Percentiles rank a stretch among this genome's conserved stretches.
Conservation (phyloP, 2,888 invertebrate genomes). For the Cataglyphis altisquamis region DNA sequence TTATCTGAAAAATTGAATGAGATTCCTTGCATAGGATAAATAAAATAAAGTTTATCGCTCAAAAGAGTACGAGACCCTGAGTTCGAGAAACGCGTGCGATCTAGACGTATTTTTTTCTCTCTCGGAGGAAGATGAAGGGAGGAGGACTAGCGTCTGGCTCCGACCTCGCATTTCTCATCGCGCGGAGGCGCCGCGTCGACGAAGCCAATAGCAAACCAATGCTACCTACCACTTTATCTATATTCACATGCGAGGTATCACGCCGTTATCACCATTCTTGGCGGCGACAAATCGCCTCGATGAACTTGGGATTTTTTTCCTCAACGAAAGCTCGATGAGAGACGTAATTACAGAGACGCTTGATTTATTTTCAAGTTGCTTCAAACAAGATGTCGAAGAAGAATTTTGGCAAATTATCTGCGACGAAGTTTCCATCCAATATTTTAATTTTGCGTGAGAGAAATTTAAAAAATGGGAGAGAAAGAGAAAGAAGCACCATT, state of each 20-base stretch:
- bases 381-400: not conserved
- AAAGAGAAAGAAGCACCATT: not conserved
- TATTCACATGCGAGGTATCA: slow-evolving; percentile 23
- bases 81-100: slow-evolving; percentile 33
- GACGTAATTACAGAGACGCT: slow-evolving; percentile 9
- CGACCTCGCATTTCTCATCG: slow-evolving; percentile 60
- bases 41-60: not conserved
- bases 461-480: no score
- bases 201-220: slow-evolving; percentile 49
- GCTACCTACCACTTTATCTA: slow-evolving; percentile 38
- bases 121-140: slow-evolving; percentile 3
- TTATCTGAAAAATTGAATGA: not conserved
- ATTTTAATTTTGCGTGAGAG: not conserved
- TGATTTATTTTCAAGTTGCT: not conserved
- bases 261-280: slow-evolving; percentile 32
- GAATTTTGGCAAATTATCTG: not conserved
- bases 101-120: slow-evolving; percentile 40
- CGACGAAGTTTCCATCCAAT: not conserved
- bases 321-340: not conserved
- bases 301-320: not conserved
- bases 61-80: not conserved
- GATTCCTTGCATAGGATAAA: not conserved
- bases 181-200: slow-evolving; percentile 65
- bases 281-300: slow-evolving; percentile 5
- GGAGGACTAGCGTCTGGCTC: slow-evolving; percentile 35